Evolutionary conservation across 2,113 vertebrate species (phyloP).

Genomic region (Sapajus apella): DNA sequence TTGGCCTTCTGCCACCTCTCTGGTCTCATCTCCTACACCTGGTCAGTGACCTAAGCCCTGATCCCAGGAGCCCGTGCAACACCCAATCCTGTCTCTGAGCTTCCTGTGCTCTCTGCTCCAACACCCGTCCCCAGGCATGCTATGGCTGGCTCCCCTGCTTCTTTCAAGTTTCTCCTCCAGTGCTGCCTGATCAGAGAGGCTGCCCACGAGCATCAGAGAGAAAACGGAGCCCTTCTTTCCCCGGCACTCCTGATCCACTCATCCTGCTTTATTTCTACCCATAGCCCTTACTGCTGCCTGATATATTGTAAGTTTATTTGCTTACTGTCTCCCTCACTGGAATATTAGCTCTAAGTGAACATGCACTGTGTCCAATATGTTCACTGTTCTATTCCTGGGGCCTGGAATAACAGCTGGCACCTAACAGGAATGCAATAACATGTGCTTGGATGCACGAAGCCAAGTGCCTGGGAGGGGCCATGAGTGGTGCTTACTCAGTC

Average conservation of each 20-base stretch:
- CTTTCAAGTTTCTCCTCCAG: background rate
- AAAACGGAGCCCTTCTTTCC: background rate
- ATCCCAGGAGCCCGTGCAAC: background rate
- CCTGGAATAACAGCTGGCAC: background rate
- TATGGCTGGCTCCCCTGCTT: background rate
- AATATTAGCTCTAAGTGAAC: background rate
- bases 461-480: background rate
- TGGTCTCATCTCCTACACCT: background rate
- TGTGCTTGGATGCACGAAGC: rapidly evolving
- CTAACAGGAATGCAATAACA: background rate
- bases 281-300: background rate
- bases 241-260: background rate
- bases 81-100: background rate
- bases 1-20: background rate
- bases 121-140: background rate
- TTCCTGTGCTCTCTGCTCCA: background rate
- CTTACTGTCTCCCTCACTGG: background rate
- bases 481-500: background rate
- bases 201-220: background rate
- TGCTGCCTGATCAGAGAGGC: background rate
- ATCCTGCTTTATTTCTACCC: background rate
- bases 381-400: background rate
- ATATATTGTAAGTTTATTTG: background rate
- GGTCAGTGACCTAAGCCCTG: background rate
- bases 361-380: background rate